Evolutionary conservation across 2,888 invertebrate genomes (phyloP).

Genomic region (Ligdia adustata): DNA sequence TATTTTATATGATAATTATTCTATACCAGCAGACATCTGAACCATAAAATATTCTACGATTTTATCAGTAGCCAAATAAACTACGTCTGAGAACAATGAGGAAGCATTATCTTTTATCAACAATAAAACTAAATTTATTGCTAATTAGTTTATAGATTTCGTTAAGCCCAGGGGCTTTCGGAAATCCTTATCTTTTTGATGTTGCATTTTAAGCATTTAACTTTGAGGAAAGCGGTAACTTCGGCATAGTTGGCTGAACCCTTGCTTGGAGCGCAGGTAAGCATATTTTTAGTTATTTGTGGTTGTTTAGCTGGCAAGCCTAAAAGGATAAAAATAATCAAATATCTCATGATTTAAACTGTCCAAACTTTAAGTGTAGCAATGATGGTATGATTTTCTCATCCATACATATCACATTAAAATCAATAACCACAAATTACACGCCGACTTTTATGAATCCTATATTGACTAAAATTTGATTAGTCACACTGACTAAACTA

Average conservation of each 20-base stretch:
- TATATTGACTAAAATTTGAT: no score
- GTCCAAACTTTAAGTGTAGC: no score
- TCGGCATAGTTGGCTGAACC: slow-evolving; percentile 44
- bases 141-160: slow-evolving; percentile 25
- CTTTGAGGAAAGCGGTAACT: slow-evolving; percentile 9
- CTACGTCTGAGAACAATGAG: slow-evolving; percentile 25
- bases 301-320: no score
- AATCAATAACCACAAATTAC: no score
- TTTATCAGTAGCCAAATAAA: slow-evolving; percentile 18
- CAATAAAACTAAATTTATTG: slow-evolving; percentile 26
- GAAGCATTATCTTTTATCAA: slow-evolving; percentile 33
- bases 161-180: slow-evolving; percentile 22
- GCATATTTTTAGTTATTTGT: slow-evolving; percentile 16
- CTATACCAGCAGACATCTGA: no score
- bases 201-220: slow-evolving; percentile 34
- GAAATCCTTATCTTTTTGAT: slow-evolving; percentile 28
- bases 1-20: no score
- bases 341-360: no score
- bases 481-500: no score
- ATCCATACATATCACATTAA: no score
- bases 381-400: no score
- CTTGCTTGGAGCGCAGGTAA: slow-evolving; percentile 48
- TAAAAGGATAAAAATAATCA: no score
- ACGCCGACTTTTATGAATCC: no score
- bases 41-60: slow-evolving; percentile 3